Evolutionary conservation across 2,797 vertebrate genomes (phyloP).

Genomic region (Poecile montanus): DNA sequence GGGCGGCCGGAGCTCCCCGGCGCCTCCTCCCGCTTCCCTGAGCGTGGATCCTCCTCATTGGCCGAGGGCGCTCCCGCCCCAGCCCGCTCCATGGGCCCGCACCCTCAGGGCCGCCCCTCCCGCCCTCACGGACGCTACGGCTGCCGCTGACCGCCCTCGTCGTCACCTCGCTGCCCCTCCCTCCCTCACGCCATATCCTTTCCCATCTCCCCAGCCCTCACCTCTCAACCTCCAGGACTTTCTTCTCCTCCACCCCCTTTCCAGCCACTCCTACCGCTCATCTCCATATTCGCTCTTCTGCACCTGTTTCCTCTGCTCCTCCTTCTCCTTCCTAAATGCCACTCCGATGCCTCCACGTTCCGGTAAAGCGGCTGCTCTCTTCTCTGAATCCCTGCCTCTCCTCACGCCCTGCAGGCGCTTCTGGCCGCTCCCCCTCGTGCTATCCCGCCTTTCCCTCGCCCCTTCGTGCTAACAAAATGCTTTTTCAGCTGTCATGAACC

Average conservation of each 20-base stretch:
- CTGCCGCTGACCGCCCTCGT: accelerated
- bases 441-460: background rate
- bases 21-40: accelerated
- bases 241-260: background rate
- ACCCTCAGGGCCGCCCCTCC: no score
- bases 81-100: accelerated
- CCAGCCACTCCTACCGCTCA: background rate
- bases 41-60: background rate
- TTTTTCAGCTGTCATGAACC: background rate
- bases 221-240: background rate
- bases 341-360: background rate
- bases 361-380: background rate
- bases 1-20: no score
- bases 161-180: accelerated
- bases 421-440: background rate
- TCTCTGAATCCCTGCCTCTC: background rate
- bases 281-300: background rate
- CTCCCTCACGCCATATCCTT: accelerated
- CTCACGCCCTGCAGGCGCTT: background rate
- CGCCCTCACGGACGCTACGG: accelerated
- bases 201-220: no score
- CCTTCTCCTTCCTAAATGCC: background rate
- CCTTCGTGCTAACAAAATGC: background rate
- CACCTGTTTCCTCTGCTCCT: background rate
- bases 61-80: background rate